Percentiles rank a stretch among this genome's conserved stretches.
Evolutionary conservation across 2,888 invertebrate genomes (phyloP).

Genomic region (Hypena proboscidalis): DNA sequence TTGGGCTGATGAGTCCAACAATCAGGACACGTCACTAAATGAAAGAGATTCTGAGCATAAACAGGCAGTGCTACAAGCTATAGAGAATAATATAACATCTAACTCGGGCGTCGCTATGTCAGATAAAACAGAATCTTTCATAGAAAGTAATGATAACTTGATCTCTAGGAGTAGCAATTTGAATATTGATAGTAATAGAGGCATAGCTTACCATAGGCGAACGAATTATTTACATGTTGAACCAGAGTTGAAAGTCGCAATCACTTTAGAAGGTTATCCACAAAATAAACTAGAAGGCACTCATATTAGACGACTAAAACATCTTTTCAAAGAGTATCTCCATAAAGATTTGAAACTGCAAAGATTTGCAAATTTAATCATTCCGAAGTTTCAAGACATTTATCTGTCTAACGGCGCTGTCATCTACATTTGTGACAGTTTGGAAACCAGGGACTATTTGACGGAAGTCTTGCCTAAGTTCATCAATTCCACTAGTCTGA

Average conservation of each 20-base stretch:
- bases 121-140: conserved; percentile 63
- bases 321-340: conserved; percentile 73
- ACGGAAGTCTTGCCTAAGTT: conserved; percentile 70
- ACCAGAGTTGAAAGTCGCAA: conserved; percentile 71
- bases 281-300: conserved; percentile 74
- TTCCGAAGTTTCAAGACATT: conserved; percentile 76
- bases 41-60: conserved; percentile 31
- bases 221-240: conserved; percentile 78
- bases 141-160: conserved; percentile 64
- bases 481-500: conserved; percentile 69
- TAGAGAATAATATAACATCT: conserved; percentile 32
- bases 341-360: conserved; percentile 74
- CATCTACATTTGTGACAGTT: conserved; percentile 76
- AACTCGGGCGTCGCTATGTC: conserved; percentile 56
- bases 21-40: conserved; percentile 41
- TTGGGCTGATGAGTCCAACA: conserved; percentile 60
- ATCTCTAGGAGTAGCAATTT: conserved; percentile 62
- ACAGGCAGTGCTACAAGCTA: conserved; percentile 19
- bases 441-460: conserved; percentile 76
- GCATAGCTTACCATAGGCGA: conserved; percentile 74
- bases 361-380: conserved; percentile 67
- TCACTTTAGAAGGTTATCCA: conserved; percentile 73
- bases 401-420: conserved; percentile 77
- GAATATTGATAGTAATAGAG: conserved; percentile 73
- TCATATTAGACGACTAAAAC: conserved; percentile 70